Evolutionary conservation across 2,113 vertebrate genomes (phyloP).

Genomic region (Thunnus maccoyii): DNA sequence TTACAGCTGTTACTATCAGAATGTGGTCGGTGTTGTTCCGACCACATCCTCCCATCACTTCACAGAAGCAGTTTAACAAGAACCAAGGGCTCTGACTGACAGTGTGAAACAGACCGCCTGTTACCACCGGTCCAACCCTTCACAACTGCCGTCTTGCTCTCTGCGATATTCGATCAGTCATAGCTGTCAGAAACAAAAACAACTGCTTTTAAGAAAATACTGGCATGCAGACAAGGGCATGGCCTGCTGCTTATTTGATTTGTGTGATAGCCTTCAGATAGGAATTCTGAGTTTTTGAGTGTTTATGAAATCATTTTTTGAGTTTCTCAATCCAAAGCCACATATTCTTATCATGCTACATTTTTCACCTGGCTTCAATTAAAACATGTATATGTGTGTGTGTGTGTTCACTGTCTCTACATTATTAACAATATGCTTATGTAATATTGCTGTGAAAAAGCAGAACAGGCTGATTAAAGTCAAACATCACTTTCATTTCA

Average conservation of each 20-base stretch:
- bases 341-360: not conserved
- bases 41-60: conserved; percentile 76
- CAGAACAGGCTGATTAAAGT: too few relatives aligned
- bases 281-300: not conserved
- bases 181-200: conserved; percentile 29
- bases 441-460: not conserved
- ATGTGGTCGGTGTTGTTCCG: conserved; percentile 29
- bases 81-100: conserved; percentile 37
- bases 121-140: conserved; percentile 24
- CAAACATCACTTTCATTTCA: not conserved
- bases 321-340: not conserved
- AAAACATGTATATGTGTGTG: not conserved
- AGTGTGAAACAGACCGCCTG: conserved; percentile 6
- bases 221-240: conserved; percentile 14
- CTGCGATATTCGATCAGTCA: not conserved
- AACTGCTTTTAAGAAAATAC: conserved; percentile 8
- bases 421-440: not conserved
- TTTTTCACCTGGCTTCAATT: not conserved
- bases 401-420: not conserved
- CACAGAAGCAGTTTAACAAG: conserved; percentile 51
- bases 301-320: not conserved
- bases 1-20: conserved; percentile 43
- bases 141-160: not conserved
- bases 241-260: not conserved
- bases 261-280: not conserved